Percentiles rank a stretch among this genome's conserved stretches.
Conservation (phyloP, 2,797 vertebrate species). For the Catamblyrhynchus diadema region DNA sequence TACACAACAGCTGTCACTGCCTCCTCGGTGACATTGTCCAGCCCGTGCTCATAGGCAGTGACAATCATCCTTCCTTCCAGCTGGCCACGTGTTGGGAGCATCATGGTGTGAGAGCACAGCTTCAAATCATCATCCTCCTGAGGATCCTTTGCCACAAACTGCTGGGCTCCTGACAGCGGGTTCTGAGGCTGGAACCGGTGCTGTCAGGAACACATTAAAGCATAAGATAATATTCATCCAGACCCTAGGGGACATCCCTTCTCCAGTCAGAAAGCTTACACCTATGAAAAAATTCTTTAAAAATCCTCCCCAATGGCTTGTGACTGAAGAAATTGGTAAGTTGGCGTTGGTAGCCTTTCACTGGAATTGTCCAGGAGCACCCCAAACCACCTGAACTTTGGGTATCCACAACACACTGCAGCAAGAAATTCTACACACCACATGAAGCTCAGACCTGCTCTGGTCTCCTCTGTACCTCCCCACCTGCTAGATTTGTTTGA, state of each 20-base stretch:
- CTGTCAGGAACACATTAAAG: constrained; percentile 63
- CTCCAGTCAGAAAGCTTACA: background rate
- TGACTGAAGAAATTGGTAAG: background rate
- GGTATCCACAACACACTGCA: background rate
- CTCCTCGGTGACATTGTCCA: constrained; percentile 94
- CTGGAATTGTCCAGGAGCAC: background rate
- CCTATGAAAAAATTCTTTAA: background rate
- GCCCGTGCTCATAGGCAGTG: constrained; percentile 90
- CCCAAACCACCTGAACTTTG: background rate
- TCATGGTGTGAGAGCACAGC: constrained; percentile 94
- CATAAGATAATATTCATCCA: rapidly evolving
- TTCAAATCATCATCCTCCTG: constrained; percentile 92
- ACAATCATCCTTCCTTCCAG: constrained; percentile 98
- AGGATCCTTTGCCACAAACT: constrained; percentile 88
- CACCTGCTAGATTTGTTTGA: background rate
- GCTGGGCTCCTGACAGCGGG: constrained; percentile 88
- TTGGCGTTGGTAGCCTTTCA: background rate
- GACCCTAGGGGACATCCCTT: background rate
- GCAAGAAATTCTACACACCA: background rate
- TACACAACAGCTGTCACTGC: constrained; percentile 84
- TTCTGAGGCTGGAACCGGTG: constrained; percentile 98
- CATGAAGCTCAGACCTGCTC: background rate
- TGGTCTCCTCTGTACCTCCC: background rate
- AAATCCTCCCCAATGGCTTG: background rate
- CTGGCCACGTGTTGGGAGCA: constrained; percentile 90